Evolutionary conservation across 2,888 invertebrate species (phyloP), one percentile per base, ranked within the genome.

Genomic region (Gymnoscelis rufifasciata): DNA sequence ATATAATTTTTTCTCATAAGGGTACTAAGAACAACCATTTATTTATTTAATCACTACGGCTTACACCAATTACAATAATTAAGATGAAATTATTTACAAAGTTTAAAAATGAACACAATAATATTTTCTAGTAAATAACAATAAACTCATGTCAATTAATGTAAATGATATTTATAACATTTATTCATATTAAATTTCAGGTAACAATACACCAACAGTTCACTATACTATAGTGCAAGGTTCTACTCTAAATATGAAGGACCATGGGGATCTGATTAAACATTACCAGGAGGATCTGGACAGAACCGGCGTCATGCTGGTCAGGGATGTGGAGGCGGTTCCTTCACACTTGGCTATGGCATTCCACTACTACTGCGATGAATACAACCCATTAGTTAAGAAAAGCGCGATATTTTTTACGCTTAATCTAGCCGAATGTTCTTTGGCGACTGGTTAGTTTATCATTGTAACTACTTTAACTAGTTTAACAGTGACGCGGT

Each of bases 351-450:
- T 88, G 1, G 88, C 88, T 0, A 87, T 86, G 83, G 88, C 88
- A 1, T 86, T 89, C 54, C 88, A 88, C 57, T 88, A 86, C 53
- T 88, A 84, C 52, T 88, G 88, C 51, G 88, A 89, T 60, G 89
- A 88, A 56, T 83, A 78, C 58, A 79, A 82, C 43, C 88, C 88
- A 1, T 61, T 88, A 1, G 83, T 80, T 1, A 79, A 77, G 38
- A 78, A 71, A 39, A 83, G 81, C 47, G 88, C 87, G 19, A 81
- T 88, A 60, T 84, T 88, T 56, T 84, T 87, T 53, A 88, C 87
- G 5, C 53, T 89, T 28, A 75, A 89, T 57, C 54, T 79, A 40
- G 76, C 78, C 1, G 68, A 66, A 39, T 88, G 88, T 54, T 60
- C 71, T 1, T 56, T n/a, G n/a, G n/a, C n/a, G n/a, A n/a, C n/a